Conservation (phyloP, 2,797 vertebrate species). For the Myotis daubentonii region DNA sequence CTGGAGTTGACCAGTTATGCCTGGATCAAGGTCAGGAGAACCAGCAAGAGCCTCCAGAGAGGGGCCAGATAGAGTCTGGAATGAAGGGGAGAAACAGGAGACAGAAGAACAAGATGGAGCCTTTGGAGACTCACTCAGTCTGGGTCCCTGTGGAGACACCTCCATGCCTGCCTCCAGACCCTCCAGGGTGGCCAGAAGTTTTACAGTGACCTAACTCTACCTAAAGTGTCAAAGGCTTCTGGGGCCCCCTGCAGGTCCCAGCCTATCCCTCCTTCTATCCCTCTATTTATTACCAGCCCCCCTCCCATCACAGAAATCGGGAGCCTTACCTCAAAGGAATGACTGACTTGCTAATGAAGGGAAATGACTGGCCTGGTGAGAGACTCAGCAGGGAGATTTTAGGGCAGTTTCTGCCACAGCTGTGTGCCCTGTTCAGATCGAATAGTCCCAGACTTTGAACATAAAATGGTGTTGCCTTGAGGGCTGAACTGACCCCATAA, state of each 20-base stretch:
- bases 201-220: not conserved
- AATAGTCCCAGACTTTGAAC: not conserved
- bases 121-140: not conserved
- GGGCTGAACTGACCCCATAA: not conserved
- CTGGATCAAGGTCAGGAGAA: not conserved
- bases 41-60: not conserved
- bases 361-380: not conserved
- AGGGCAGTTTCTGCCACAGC: not conserved
- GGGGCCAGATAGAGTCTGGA: not conserved
- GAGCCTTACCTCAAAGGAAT: not conserved
- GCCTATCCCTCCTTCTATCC: not conserved
- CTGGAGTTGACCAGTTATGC: not conserved
- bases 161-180: not conserved
- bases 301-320: not conserved
- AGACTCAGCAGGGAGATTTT: not conserved
- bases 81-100: not conserved
- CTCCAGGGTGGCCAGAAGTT: not conserved
- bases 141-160: fast-evolving
- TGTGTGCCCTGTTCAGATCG: not conserved
- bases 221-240: not conserved
- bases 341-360: not conserved
- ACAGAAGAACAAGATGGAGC: not conserved
- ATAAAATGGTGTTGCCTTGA: not conserved
- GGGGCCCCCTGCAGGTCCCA: not conserved
- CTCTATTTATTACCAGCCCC: not conserved